Evolutionary conservation across 2,113 vertebrate species (phyloP).

Genomic region (Falcunculus frontatus): DNA sequence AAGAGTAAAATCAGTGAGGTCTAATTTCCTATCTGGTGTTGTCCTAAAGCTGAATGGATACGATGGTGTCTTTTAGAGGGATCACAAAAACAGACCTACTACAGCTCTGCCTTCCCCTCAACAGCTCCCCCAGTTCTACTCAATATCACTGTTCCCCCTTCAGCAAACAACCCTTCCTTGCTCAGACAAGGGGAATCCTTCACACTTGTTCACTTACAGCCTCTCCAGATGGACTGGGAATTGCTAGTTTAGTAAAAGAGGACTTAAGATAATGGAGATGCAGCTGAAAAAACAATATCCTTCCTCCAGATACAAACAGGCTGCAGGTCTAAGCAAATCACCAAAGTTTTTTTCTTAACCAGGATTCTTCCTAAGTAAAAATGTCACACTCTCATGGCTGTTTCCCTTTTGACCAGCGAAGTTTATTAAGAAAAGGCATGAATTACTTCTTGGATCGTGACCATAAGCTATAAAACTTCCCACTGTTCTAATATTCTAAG

Average conservation of each 20-base stretch:
- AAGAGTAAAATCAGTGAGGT: background rate
- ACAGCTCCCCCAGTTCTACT: background rate
- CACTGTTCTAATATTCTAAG: slow-evolving; percentile 32
- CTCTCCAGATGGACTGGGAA: background rate
- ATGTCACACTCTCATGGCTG: background rate
- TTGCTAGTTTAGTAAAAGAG: background rate
- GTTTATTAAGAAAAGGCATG: slow-evolving; percentile 6
- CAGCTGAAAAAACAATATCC: background rate
- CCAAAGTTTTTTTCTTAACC: background rate
- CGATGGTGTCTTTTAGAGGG: background rate
- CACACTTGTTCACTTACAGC: background rate
- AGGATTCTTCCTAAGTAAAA: background rate
- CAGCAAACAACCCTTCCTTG: background rate
- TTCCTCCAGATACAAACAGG: background rate
- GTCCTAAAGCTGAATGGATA: background rate
- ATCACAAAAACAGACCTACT: background rate
- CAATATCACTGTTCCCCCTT: background rate
- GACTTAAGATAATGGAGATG: background rate
- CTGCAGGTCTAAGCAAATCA: background rate
- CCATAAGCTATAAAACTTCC: slow-evolving; percentile 32
- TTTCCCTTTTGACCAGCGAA: background rate
- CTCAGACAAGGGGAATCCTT: background rate
- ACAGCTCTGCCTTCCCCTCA: background rate
- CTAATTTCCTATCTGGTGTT: background rate
- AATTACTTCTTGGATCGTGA: slow-evolving; percentile 34